Evolutionary conservation across 2,797 vertebrate genomes (phyloP), one percentile per base, ranked within the genome.

Genomic region (Sebastes taczanowskii): DNA sequence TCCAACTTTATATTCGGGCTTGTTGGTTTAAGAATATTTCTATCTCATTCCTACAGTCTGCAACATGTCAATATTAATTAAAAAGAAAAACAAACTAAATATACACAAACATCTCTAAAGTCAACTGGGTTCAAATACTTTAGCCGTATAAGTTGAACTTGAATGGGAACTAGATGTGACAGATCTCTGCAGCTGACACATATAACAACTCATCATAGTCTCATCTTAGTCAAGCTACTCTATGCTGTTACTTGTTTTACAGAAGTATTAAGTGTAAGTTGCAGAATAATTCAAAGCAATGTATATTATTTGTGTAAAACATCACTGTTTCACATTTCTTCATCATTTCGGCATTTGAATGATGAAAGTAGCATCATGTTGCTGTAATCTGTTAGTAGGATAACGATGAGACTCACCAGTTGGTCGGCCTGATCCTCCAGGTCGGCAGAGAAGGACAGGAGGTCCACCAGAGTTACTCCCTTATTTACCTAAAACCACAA

Each of bases 391-490:
- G 66, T 67, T 22, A 59, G 8, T 49, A 58, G 2, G 23, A 18
- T 52, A 6, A 46, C 27, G 6, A n/a, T 73, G 68, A 34, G 23
- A 91, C 94, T 94, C 90, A 99, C 99, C 97, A 99, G 82, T 42
- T 94, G 92, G 73, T 96, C 96, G 30, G 97, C 96, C 89, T 96
- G 95, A 81, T 80, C 92, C 88, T 98, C 96, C 76, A 99, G 90
- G 58, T 97, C 92, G 77, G 94, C 92, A 22, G 97, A 95, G 91
- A 97, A 99, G n/a, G 95, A 92, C 61, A 97, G 85, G 64, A 99
- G 96, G 89, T 98, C 96, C 84, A 96, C 96, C 20, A 95, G 94
- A 34, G 96, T 97, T 76, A 97, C 94, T 14, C 94, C 93, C 89
- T 98, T 98, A 77, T 95, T 96, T 29, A 96, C 91, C 99, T 99